Base-by-base conservation (phyloP, 2,113 vertebrate species). In the Hippocampus abdominalis region DNA sequence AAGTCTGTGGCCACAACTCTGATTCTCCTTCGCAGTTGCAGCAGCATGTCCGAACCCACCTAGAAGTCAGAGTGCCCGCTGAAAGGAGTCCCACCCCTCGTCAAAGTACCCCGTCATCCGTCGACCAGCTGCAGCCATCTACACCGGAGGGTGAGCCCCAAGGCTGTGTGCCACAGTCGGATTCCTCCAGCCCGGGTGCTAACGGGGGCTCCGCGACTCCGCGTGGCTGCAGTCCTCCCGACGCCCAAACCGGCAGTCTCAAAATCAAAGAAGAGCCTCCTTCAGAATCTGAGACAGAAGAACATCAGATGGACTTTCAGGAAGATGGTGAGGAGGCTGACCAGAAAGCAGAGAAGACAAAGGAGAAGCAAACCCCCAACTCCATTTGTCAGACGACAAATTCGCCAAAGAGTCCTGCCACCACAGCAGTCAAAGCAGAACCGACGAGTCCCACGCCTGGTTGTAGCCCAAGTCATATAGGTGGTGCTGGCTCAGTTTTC, bases 401-500 rank as follows among this genome's bases (percentile, higher is more conserved):
- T 0, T 95, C 95, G 0, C 93, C 95, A 0, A 92, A 66, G 74
- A 95, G 95, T 88, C 91, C 94, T 0, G 66, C 83, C 0, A 53
- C 83, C 0, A 81, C 89, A 1, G 87, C 85, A 4, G 92, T 98
- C 13, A 99, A 98, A 77, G 86, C 93, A 0, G 96, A 99, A 88
- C 92, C 93, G 0, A 82, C 93, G 49, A 98, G 96, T 82, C 97
- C 97, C 66, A 96, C 94, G 0, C 95, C 96, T 0, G 96, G 94
- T 61, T 95, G 95, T 48, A 98, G 96, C 82, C 96, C 96, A 0
- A 93, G 93, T 15, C 94, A 95, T 16, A 81, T 89, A 1, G 95
- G 93, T 68, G 84, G 90, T 0, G 85, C 88, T 0, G 92, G 90
- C 1, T 72, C 91, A 0, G 86, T 91, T 39, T 62, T 93, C 0